phyloP scores from a whole-genome alignment of 2,888 invertebrate genomes.

The Meandrusa payeni region DNA sequence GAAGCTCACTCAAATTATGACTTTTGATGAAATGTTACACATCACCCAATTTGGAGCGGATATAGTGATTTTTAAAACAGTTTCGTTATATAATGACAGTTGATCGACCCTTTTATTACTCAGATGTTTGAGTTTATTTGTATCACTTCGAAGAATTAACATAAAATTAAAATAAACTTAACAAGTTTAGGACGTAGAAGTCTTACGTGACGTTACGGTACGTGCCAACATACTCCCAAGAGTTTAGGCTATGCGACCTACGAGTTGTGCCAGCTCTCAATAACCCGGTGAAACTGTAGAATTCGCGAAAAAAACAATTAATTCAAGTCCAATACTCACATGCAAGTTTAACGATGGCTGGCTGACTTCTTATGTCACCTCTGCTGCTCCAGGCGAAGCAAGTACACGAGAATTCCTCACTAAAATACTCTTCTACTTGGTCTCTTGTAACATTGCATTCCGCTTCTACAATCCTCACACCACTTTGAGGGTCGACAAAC shows the following conservation, averaged over 20 bases:
- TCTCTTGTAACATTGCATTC: constrained; percentile 93
- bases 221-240: no score
- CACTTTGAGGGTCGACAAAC: constrained; percentile 94
- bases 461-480: constrained; percentile 92
- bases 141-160: constrained; percentile 6
- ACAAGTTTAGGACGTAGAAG: no score
- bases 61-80: constrained; percentile 41
- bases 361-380: constrained; percentile 92
- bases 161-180: constrained; percentile 6
- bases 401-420: constrained; percentile 95
- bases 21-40: constrained; percentile 71
- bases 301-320: no score
- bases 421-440: constrained; percentile 96
- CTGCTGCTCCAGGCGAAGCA: constrained; percentile 96
- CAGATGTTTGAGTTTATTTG: constrained; percentile 28
- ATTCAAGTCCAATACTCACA: constrained; percentile 94
- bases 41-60: constrained; percentile 56
- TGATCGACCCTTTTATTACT: constrained; percentile 38
- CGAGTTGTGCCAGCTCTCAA: no score
- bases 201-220: no score
- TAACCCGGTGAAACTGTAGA: no score
- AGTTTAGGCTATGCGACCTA: no score
- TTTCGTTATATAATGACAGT: constrained; percentile 36
- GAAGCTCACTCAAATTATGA: constrained; percentile 75
- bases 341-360: constrained; percentile 93